Evolutionary conservation across 2,113 vertebrate genomes (phyloP).

Genomic region (Naja naja): DNA sequence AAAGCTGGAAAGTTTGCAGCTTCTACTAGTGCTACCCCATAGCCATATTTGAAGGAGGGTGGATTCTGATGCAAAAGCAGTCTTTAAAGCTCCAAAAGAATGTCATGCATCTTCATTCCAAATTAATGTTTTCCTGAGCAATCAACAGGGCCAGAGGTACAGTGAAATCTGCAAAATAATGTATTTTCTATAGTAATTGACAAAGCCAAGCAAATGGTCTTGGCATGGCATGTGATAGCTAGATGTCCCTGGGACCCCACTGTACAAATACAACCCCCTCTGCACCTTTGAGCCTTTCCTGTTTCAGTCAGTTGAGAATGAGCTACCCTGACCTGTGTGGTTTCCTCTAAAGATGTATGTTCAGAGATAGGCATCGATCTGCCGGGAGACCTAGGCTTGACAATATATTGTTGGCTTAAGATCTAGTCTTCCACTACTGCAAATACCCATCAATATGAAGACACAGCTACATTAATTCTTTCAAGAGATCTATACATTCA

Average conservation of each 20-base stretch:
- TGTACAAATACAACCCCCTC: neutral
- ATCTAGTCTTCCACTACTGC: neutral
- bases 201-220: neutral
- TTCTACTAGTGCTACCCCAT: neutral
- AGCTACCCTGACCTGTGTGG: neutral
- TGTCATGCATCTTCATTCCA: neutral
- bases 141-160: neutral
- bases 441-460: neutral
- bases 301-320: neutral
- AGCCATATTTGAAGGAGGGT: neutral
- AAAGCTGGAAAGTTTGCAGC: neutral
- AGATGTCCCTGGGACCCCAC: neutral
- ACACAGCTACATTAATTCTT: neutral
- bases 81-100: neutral
- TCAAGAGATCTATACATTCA: neutral
- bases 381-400: neutral
- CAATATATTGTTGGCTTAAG: neutral
- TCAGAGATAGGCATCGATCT: neutral
- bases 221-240: neutral
- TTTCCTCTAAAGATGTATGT: neutral
- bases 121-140: neutral
- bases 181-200: neutral
- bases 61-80: neutral
- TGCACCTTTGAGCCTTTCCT: neutral
- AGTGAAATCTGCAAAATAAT: neutral